Evolutionary conservation across 2,888 invertebrate genomes (phyloP), one percentile per base, ranked within the genome.

Genomic region (Patella caerulea): DNA sequence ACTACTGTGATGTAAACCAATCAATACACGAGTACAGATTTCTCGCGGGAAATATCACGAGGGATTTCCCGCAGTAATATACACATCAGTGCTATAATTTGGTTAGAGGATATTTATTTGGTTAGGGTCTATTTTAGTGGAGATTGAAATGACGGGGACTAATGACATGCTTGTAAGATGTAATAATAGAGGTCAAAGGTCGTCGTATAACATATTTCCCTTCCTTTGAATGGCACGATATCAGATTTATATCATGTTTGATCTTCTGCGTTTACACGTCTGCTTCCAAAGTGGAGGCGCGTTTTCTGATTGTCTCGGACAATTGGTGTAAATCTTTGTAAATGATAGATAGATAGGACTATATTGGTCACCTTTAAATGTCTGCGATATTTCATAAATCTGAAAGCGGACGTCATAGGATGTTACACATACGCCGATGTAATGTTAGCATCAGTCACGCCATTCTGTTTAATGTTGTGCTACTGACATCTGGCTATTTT

Each of bases 91-190:
- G 19, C 19, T 19, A 19, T 65, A 65, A 65, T 65, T 65, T 65
- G 65, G 65, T 19, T 65, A 24, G 24, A 65, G 65, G 65, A 19
- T 65, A 65, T 65, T 65, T 65, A 65, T 65, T 65, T 24, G 65
- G 65, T 65, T 65, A 65, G 65, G 24, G 14, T 14, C 11, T 65
- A 65, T 65, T 65, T 65, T 65, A 11, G 65, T 65, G 24, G 65
- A 24, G 65, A 65, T 65, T 65, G 65, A 24, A 65, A 65, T 65
- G 65, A 12, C 65, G 65, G 65, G 11, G 24, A 65, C 65, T 65
- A 65, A 65, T 65, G 19, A 65, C 24, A 24, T 65, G 24, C 65
- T 65, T 19, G 19, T 12, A 65, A 65, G 65, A 65, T 9, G 65
- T 65, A n/a, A 65, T 65, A 65, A 65, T 19, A 65, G 19, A 65